Conservation (phyloP, 2,113 vertebrate species). For the Melanerpes aurifrons region DNA sequence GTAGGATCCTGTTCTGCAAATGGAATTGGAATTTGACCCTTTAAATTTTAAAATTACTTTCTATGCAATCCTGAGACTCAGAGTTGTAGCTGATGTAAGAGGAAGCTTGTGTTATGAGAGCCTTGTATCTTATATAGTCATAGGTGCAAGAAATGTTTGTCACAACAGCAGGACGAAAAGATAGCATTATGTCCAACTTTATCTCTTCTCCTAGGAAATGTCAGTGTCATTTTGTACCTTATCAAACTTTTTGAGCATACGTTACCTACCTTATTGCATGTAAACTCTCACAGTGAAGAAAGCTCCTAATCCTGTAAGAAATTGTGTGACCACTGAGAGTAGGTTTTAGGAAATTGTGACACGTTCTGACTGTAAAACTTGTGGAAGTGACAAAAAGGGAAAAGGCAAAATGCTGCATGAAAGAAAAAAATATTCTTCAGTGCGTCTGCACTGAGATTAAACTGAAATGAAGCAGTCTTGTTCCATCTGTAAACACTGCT, state of each 20-base stretch:
- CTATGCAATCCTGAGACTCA: not conserved
- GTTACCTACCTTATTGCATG: fast-evolving
- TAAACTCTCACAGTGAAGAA: not conserved
- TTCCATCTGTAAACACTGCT: not conserved
- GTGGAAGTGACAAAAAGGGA: not conserved
- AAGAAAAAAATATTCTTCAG: not conserved
- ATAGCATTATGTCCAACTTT: not conserved
- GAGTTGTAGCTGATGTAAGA: not conserved
- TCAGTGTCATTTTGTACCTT: not conserved
- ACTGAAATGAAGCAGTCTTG: not conserved
- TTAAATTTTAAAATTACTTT: not conserved
- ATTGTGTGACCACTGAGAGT: not conserved
- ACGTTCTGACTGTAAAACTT: not conserved
- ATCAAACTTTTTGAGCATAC: not conserved
- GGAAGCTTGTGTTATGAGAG: not conserved
- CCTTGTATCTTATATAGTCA: fast-evolving
- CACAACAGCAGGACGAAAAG: not conserved
- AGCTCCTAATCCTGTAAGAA: not conserved
- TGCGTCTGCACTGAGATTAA: not conserved
- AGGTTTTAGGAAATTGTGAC: not conserved
- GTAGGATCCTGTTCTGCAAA: not conserved
- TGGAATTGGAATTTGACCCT: not conserved
- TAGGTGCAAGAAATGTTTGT: not conserved
- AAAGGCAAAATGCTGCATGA: not conserved
- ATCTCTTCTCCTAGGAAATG: not conserved